phyloP scores from a whole-genome alignment of 1,140 invertebrate species.

The Orchesella cincta region DNA sequence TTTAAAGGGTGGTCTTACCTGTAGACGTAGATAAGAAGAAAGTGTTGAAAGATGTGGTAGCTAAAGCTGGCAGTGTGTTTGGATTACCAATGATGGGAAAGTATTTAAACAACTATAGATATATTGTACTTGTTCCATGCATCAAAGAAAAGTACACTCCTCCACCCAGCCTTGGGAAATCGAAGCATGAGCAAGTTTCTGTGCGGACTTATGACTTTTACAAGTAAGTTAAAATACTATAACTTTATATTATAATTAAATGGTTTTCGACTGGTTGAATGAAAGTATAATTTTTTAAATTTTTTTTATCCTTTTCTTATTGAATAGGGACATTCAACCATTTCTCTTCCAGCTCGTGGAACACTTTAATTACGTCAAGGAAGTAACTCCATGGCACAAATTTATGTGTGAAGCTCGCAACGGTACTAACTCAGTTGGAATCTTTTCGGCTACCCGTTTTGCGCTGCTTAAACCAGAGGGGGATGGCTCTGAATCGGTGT shows the following conservation, averaged over 20 bases:
- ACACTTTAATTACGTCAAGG: neutral
- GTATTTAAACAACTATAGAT: constrained; percentile 4
- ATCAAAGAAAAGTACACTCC: constrained; percentile 21
- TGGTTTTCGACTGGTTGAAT: neutral
- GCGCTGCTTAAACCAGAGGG: neutral
- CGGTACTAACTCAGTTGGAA: neutral
- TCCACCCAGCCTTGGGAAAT: neutral
- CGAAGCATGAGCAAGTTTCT: neutral
- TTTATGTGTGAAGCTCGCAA: neutral
- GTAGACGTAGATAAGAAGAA: neutral
- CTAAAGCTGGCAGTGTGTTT: neutral
- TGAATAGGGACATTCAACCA: neutral
- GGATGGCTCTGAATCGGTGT: too few species aligned
- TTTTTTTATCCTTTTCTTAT: neutral
- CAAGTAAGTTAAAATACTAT: neutral
- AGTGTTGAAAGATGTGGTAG: neutral
- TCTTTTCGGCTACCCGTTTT: neutral
- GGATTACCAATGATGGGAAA: constrained; percentile 17
- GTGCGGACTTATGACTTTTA: constrained; percentile 10
- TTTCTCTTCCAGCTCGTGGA: neutral
- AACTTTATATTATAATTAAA: neutral
- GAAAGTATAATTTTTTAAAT: neutral
- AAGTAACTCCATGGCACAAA: neutral
- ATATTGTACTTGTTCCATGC: constrained; percentile 6
- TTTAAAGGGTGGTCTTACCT: neutral